Evolutionary conservation across 2,888 invertebrate species (phyloP), one percentile per base, ranked within the genome.

Genomic region (Fissipunctia ypsillon): DNA sequence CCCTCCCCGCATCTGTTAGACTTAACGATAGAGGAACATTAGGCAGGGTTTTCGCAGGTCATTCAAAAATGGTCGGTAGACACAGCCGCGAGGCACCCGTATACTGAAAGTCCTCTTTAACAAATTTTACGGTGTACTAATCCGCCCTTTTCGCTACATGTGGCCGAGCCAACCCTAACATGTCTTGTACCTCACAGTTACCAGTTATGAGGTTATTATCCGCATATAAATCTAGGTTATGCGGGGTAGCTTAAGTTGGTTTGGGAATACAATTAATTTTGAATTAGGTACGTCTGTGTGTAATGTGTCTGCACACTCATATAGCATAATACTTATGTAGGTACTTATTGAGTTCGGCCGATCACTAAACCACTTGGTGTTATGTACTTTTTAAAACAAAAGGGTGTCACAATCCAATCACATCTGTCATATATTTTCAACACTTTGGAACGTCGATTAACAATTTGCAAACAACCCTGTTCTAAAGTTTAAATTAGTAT

Each of bases 101-200:
- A 95, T 94, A 89, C 90, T 85, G 73, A 85, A 87, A 90, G 87
- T 89, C 89, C 95, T 93, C 94, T 95, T 94, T 94, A 95, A 95
- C 96, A 95, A 96, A 96, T 96, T 96, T 95, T 94, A 95, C 95
- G 93, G 93, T 90, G 88, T 87, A 91, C 94, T 95, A 95, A 96
- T 95, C 96, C 95, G 91, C 90, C 94, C 93, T 94, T 93, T 92
- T 92, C 91, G 90, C 88, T 89, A 91, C 90, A 91, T 84, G 89
- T 89, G 90, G 87, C 87, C 80, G 83, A 71, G 73, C 70, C 87
- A 87, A 90, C 93, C 93, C 93, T 60, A 87, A 93, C 92, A 93
- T 93, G 94, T 92, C 95, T 93, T 94, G 94, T 95, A 92, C 90
- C 90, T 86, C 88, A 45, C 78, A 88, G 89, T 89, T 86, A 88